Evolutionary conservation across 1,140 invertebrate genomes (phyloP).

Genomic region (Lamellibrachia luymesi): DNA sequence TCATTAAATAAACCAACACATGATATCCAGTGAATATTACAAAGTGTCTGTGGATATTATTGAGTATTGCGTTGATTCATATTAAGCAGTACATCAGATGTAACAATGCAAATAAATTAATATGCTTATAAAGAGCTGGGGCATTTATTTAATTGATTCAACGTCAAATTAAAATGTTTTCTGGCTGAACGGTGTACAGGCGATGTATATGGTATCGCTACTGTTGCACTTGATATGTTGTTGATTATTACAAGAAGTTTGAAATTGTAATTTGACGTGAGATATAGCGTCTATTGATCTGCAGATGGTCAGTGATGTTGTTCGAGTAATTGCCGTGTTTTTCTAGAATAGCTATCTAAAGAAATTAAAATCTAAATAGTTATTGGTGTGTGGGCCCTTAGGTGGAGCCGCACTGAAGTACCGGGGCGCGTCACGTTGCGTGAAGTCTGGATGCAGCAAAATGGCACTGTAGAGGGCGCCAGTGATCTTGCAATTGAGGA

Average conservation of each 20-base stretch:
- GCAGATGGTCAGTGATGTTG: background rate
- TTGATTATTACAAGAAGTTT: no score
- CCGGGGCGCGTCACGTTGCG: slow-evolving; percentile 35
- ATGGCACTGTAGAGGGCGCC: slow-evolving; percentile 38
- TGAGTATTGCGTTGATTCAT: background rate
- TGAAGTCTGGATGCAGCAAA: slow-evolving; percentile 43
- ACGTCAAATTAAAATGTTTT: no score
- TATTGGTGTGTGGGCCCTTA: slow-evolving; percentile 8
- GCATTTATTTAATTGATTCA: no score
- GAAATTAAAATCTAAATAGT: background rate
- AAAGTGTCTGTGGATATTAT: background rate
- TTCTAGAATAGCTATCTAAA: background rate
- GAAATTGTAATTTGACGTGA: no score
- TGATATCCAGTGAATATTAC: background rate
- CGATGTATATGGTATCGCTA: no score
- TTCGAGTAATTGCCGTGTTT: background rate
- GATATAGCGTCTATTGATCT: no score
- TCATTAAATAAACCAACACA: background rate
- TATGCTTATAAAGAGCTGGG: background rate
- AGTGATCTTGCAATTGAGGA: slow-evolving; percentile 41
- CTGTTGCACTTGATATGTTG: no score
- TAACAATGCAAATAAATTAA: background rate
- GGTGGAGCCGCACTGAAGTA: slow-evolving; percentile 35
- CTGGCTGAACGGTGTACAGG: no score
- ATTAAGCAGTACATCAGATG: background rate